These are phyloP conservation scores for Cistogaster globosa DNA, from an alignment of 2,888 invertebrate species.

Conservation along the genomic window DNA sequence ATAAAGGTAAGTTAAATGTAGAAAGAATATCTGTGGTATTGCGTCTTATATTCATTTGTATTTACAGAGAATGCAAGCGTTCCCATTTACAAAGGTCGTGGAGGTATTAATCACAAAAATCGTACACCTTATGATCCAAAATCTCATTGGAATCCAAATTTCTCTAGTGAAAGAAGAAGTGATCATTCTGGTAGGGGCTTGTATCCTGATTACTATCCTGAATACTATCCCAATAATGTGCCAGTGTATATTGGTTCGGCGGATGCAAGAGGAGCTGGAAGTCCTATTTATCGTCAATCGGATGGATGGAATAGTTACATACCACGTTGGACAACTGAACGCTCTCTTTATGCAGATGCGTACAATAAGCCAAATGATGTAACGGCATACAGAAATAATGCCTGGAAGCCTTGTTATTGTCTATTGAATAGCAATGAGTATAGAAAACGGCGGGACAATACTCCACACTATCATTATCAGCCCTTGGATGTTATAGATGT, in stretches of 20 bases:
- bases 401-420: slow-evolving; percentile 83
- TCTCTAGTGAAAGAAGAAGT: slow-evolving; percentile 77
- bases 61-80: slow-evolving; percentile 82
- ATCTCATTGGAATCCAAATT: slow-evolving; percentile 80
- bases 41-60: not conserved
- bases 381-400: slow-evolving; percentile 73
- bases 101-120: slow-evolving; percentile 75
- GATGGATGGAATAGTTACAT: slow-evolving; percentile 82
- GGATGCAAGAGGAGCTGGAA: slow-evolving; percentile 74
- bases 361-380: slow-evolving; percentile 75
- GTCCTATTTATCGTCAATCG: slow-evolving; percentile 75
- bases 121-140: slow-evolving; percentile 79
- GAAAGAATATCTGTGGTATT: not conserved
- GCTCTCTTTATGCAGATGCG: slow-evolving; percentile 77
- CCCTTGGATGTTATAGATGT: slow-evolving; percentile 6
- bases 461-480: slow-evolving; percentile 59
- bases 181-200: slow-evolving; percentile 66
- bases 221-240: slow-evolving; percentile 77
- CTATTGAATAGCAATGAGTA: slow-evolving; percentile 76
- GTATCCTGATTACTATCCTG: slow-evolving; percentile 75
- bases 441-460: slow-evolving; percentile 77
- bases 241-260: slow-evolving; percentile 77
- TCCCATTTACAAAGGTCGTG: slow-evolving; percentile 81
- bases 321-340: slow-evolving; percentile 82
- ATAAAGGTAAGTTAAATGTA: slow-evolving; percentile 76